Evolutionary conservation across 2,888 invertebrate species (phyloP), one percentile per base, ranked within the genome.

Genomic region (Meloe dianella): DNA sequence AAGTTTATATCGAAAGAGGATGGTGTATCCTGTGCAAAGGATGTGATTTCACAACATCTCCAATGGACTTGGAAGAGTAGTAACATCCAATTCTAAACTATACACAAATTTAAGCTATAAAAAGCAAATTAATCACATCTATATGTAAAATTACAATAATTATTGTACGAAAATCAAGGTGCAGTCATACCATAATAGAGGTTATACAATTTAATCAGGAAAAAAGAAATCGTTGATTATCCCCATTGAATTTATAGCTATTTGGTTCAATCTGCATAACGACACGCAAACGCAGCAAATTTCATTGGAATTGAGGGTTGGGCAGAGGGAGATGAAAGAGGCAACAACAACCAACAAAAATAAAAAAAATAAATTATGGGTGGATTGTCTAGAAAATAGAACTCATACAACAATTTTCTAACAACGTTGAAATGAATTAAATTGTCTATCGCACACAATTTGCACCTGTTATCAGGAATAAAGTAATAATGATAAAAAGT

Each of bases 271-370:
- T 51, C 51, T 51, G 51, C 51, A 51, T 51, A 51, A 51, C 51
- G 51, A 51, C 51, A 51, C 51, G 51, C 51, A 51, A 51, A 51
- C 51, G 51, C 51, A 51, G 51, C 51, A 51, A 51, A 51, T 51
- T 51, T 51, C 6, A 51, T 51, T 22, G 51, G 51, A 47, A 47
- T 47, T 9, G 47, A 20, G 51, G 24, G 20, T 0, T 1, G 9
- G 10, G 12, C 6, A 20, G 47, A 20, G 10, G 20, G 24, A 12
- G 12, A 7, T 24, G 6, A 51, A 51, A 51, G 3, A 51, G 20
- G 22, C n/a, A n/a, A n/a, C n/a, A n/a, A n/a, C n/a, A n/a, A n/a
- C n/a, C n/a, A n/a, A n/a, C n/a, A n/a, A n/a, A n/a, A n/a, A n/a
- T n/a, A n/a, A n/a, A n/a, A n/a, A n/a, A n/a, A n/a, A n/a, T n/a